phyloP scores from a whole-genome alignment of 1,140 invertebrate species.

The Drosophila pruinosa region DNA sequence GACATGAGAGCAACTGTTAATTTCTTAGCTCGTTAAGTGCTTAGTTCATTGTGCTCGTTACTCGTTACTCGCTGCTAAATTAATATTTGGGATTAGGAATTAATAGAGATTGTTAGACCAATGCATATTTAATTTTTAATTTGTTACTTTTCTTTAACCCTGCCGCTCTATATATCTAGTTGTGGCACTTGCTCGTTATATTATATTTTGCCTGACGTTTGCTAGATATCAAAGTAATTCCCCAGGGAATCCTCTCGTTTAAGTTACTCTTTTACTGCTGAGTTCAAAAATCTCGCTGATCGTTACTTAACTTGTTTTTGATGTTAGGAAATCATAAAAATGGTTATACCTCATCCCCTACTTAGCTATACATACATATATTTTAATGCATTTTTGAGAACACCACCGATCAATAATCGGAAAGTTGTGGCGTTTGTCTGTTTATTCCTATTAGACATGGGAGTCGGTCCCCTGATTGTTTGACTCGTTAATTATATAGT shows the following conservation, averaged over 20 bases:
- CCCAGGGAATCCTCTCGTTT: neutral
- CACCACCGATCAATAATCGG: too few relatives aligned
- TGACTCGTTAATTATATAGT: neutral
- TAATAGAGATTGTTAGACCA: neutral
- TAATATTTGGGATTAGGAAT: neutral
- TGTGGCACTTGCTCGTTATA: too few relatives aligned
- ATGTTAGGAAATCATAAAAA: neutral
- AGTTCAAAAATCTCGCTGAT: neutral
- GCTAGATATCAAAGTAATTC: neutral
- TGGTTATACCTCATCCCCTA: neutral
- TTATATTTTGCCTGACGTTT: too few relatives aligned
- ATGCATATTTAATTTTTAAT: neutral
- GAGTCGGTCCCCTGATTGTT: too few relatives aligned
- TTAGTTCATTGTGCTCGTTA: slow-evolving; percentile 8
- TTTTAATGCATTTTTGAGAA: neutral
- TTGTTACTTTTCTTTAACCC: too few relatives aligned
- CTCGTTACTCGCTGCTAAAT: neutral
- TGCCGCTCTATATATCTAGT: too few relatives aligned
- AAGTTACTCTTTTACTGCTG: neutral
- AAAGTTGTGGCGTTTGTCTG: too few relatives aligned
- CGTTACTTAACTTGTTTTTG: neutral
- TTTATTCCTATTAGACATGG: too few relatives aligned
- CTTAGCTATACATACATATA: neutral
- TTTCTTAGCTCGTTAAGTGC: neutral
- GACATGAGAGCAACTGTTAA: neutral